These are phyloP conservation scores for Zelostemma sp. DNA, from an alignment of 1,140 invertebrate species.

Conservation along the genomic window DNA sequence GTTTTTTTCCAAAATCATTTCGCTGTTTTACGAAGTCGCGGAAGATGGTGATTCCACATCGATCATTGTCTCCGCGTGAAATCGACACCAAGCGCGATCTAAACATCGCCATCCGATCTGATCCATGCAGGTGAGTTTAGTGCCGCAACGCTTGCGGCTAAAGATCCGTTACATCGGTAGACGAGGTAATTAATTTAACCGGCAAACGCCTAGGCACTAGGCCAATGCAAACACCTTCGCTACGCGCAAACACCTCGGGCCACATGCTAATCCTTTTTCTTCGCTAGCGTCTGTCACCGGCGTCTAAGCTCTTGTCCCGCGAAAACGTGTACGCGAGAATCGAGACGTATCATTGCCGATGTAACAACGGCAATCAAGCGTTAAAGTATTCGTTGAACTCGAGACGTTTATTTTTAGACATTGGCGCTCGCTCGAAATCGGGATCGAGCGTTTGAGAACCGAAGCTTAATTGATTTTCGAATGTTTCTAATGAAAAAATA, in stretches of 20 bases:
- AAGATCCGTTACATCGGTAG: conserved; percentile 66
- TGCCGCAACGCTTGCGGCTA: conserved; percentile 43
- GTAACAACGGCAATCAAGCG: neutral
- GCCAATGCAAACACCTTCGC: conserved; percentile 68
- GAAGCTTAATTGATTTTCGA: too few relatives aligned
- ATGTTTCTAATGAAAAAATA: too few relatives aligned
- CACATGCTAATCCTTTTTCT: conserved; percentile 39
- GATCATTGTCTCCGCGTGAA: too few relatives aligned
- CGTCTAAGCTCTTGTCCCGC: conserved; percentile 8
- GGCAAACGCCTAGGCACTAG: conserved; percentile 63
- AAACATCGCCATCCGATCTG: conserved; percentile 3
- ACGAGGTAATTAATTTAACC: conserved; percentile 69
- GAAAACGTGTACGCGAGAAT: neutral
- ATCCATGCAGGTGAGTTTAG: conserved; percentile 32
- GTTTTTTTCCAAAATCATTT: too few relatives aligned
- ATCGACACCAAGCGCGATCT: conserved; percentile 36
- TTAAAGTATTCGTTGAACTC: too few relatives aligned
- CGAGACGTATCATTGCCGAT: neutral
- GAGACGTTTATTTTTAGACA: too few relatives aligned
- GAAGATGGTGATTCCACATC: too few relatives aligned
- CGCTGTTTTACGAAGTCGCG: too few relatives aligned
- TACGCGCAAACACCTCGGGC: conserved; percentile 41
- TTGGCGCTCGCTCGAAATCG: too few relatives aligned
- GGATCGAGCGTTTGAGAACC: too few relatives aligned
- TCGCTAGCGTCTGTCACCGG: conserved; percentile 27